These are phyloP conservation scores for Lonchura striata DNA, from an alignment of 2,113 vertebrate species.

Conservation along the genomic window DNA sequence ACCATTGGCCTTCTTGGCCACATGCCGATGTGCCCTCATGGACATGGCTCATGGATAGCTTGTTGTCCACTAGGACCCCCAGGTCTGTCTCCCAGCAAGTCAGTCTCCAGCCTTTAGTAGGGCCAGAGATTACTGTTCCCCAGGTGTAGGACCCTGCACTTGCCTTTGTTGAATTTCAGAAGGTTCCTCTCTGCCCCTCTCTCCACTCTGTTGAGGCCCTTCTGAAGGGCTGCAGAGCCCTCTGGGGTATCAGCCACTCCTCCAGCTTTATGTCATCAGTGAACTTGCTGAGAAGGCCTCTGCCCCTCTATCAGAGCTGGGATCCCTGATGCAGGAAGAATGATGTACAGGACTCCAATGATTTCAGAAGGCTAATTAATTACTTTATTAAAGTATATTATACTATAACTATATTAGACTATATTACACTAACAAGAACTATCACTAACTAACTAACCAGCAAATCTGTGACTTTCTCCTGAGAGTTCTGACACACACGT, in stretches of 20 bases:
- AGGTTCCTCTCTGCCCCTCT: not conserved
- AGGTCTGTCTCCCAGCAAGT: fast-evolving
- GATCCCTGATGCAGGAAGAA: too few relatives aligned
- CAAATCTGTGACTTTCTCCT: too few relatives aligned
- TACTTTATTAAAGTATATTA: too few relatives aligned
- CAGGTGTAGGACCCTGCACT: not conserved
- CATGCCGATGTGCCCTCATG: too few relatives aligned
- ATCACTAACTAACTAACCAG: too few relatives aligned
- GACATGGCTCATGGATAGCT: not conserved
- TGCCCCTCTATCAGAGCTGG: too few relatives aligned
- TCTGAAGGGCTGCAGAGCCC: not conserved
- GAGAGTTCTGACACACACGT: too few relatives aligned
- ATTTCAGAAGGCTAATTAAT: too few relatives aligned
- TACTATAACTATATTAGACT: too few relatives aligned
- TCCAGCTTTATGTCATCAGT: not conserved
- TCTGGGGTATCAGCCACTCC: not conserved
- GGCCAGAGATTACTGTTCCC: not conserved
- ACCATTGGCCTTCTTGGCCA: not conserved
- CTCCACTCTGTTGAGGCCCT: fast-evolving
- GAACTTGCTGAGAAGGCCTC: not conserved
- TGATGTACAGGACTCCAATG: too few relatives aligned
- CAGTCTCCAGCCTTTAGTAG: not conserved
- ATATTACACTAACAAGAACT: too few relatives aligned
- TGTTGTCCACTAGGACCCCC: not conserved
- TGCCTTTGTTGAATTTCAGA: not conserved